A percentile compares a stretch with the other conserved stretches of the same genome.
Evolutionary conservation across 2,113 vertebrate genomes (phyloP).

Genomic region (Xenopus borealis): DNA sequence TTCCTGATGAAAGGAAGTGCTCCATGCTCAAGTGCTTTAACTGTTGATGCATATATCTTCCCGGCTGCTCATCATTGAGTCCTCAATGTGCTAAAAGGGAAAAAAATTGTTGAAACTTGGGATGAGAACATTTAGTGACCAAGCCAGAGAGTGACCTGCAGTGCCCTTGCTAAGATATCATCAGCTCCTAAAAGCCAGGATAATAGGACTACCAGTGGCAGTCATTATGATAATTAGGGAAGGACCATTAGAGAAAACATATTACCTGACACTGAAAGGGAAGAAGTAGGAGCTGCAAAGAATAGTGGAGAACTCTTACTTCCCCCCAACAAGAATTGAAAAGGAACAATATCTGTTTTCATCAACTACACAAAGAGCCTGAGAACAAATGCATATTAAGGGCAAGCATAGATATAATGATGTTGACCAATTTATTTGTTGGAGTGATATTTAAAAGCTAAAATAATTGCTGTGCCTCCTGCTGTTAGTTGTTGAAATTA

Average conservation of each 20-base stretch:
- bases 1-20: constrained; percentile 11
- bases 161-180: constrained; percentile 29
- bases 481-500: too few relatives aligned
- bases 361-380: neutral
- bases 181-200: constrained; percentile 8
- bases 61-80: constrained; percentile 21
- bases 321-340: neutral
- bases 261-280: constrained; percentile 16
- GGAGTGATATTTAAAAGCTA: neutral
- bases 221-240: constrained; percentile 22
- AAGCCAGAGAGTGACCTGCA: constrained; percentile 15
- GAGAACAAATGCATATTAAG: neutral
- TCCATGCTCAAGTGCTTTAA: constrained; percentile 21
- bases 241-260: constrained; percentile 23
- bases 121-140: neutral
- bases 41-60: constrained; percentile 15
- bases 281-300: neutral
- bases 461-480: too few relatives aligned
- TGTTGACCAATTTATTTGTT: neutral
- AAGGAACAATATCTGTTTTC: neutral
- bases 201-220: constrained; percentile 20
- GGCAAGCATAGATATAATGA: neutral
- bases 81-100: neutral
- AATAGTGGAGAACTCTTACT: constrained; percentile 7
- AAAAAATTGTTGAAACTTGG: constrained; percentile 7